Percentiles rank a stretch among this genome's conserved stretches.
Evolutionary conservation across 2,888 invertebrate genomes (phyloP).

Genomic region (Drosophila parthenogenetica): DNA sequence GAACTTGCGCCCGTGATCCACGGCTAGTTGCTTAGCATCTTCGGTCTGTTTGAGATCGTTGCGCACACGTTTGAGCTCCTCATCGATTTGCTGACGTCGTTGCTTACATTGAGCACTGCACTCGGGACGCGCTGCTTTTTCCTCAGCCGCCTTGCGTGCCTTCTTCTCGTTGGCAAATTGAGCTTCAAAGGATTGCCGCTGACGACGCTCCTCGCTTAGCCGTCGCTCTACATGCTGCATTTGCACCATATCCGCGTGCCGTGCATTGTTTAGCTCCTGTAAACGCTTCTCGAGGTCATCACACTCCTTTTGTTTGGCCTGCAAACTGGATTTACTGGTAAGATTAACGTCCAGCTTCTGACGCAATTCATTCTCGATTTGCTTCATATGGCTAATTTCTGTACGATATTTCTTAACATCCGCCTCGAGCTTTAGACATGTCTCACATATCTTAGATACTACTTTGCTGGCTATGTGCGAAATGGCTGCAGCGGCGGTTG

Average conservation of each 20-base stretch:
- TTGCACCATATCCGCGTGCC: conserved; percentile 92
- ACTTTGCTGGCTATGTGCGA: conserved; percentile 84
- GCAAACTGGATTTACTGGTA: conserved; percentile 91
- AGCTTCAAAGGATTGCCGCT: conserved; percentile 90
- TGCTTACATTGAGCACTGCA: conserved; percentile 89
- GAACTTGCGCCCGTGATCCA: conserved; percentile 84
- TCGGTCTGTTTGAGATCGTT: conserved; percentile 89
- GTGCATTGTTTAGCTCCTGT: conserved; percentile 90
- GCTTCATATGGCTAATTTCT: conserved; percentile 85
- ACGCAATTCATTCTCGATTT: conserved; percentile 85
- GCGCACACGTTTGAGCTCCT: conserved; percentile 88
- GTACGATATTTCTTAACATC: conserved; percentile 84
- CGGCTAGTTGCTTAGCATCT: conserved; percentile 87
- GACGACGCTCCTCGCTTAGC: conserved; percentile 92
- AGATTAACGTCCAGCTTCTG: conserved; percentile 87
- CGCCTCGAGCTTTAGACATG: conserved; percentile 84
- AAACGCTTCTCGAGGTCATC: conserved; percentile 94
- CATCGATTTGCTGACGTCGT: conserved; percentile 89
- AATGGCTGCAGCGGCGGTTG: conserved; percentile 80
- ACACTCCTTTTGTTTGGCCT: conserved; percentile 90
- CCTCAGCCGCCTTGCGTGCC: conserved; percentile 87
- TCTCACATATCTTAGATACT: conserved; percentile 84
- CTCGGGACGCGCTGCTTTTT: conserved; percentile 86
- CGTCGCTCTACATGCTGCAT: conserved; percentile 92
- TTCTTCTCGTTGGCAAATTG: conserved; percentile 91